phyloP scores from a whole-genome alignment of 1,140 invertebrate genomes.

The Lutraria rhynchaena region DNA sequence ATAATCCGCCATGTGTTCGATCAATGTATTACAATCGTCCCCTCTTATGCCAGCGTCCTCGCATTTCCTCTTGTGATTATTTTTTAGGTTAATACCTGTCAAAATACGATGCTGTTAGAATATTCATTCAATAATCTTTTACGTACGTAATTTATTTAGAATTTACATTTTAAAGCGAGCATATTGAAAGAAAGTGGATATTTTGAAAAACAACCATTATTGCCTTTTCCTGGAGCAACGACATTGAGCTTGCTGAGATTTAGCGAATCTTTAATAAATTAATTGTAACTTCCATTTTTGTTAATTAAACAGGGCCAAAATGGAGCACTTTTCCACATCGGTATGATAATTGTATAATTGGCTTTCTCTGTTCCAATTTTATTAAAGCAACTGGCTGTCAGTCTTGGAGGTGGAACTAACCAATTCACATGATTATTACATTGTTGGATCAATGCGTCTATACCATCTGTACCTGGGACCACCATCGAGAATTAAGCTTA shows the following conservation, averaged over 20 bases:
- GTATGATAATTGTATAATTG: constrained; percentile 30
- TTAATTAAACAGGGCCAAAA: constrained; percentile 31
- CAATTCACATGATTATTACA: too few relatives aligned
- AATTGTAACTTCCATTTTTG: background rate
- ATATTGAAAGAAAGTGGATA: constrained; percentile 14
- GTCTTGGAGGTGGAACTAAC: too few relatives aligned
- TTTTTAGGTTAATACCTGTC: background rate
- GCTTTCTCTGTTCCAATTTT: too few relatives aligned
- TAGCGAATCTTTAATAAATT: background rate
- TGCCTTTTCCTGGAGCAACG: background rate
- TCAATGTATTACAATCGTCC: background rate
- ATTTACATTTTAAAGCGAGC: constrained; percentile 21
- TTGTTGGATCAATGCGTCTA: too few relatives aligned
- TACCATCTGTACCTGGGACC: too few relatives aligned
- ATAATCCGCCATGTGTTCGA: background rate
- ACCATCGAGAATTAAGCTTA: too few relatives aligned
- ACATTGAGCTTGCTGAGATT: background rate
- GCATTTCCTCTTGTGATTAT: background rate
- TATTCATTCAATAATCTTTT: background rate
- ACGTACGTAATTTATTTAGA: background rate
- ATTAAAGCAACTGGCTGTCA: too few relatives aligned
- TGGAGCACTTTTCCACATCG: constrained; percentile 35
- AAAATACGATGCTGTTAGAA: background rate
- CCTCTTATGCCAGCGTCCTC: background rate
- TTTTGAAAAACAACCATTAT: constrained; percentile 1